Base-by-base conservation (phyloP, 2,797 vertebrate genomes). In the Myripristis jacobus region DNA sequence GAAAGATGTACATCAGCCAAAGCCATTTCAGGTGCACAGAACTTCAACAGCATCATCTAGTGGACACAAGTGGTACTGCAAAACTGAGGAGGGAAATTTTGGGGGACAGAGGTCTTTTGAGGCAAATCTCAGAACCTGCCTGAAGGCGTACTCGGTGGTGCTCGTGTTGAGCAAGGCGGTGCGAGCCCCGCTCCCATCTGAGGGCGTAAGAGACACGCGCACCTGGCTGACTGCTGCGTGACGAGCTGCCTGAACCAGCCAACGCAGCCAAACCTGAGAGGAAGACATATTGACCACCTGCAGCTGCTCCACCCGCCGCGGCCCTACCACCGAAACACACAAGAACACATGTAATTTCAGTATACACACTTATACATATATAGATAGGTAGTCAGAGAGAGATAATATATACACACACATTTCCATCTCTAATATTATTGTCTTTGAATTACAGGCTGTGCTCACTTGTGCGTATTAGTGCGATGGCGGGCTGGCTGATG, bases 381-480 rank as follows among this genome's bases (percentile, higher is more conserved):
- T 7, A 31, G 29, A 6, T 31, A 31, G 5, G 8, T 31, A 4
- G 5, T 6, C 29, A 31, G 29, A 31, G 5, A 31, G 29, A 31
- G 29, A 31, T 7, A 31, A 31, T 7, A n/a, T 19, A 56, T 25
- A 47, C 18, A 73, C n/a, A 19, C 44, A 54, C 3, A 29, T 18
- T 54, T 54, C 24, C 16, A 31, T 25, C 8, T n/a, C 4, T 31
- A 29, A 29, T 53, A 46, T 0, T 27, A 27, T 15, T 54, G 9
- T 22, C 0, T 22, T n/a, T 16, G 24, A 22, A 44, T 27, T 16
- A 54, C 51, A 55, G 36, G 16, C 3, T 0, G 29, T 24, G 81
- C 98, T 97, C 91, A 99, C 98, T 94, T 38, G 97, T 99, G 86
- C 94, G 97, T 54, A 96, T 93, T 29, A 97, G 94, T 21, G 97